Evolutionary conservation across 1,140 invertebrate species (phyloP).

Genomic region (Ceratosolen solmsi): DNA sequence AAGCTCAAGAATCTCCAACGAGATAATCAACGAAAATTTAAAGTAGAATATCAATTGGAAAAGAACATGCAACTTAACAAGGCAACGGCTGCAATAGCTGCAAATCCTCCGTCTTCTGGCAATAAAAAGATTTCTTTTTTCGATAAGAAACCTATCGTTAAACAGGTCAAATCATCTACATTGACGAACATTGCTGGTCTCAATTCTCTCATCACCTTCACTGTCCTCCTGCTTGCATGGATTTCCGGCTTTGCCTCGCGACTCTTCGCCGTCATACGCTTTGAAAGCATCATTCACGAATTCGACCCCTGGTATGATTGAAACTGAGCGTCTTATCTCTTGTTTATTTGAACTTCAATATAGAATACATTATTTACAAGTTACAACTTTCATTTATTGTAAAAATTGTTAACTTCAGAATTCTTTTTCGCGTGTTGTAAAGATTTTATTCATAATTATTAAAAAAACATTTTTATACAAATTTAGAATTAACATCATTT

Average conservation of each 20-base stretch:
- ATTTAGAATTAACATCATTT: too few relatives aligned
- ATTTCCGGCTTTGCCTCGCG: constrained; percentile 97
- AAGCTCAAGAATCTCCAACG: not conserved
- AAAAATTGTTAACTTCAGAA: too few relatives aligned
- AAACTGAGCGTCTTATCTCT: not conserved
- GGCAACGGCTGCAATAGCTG: not conserved
- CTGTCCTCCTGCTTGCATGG: constrained; percentile 94
- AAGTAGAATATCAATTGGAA: not conserved
- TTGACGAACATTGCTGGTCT: constrained; percentile 78
- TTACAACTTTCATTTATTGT: not conserved
- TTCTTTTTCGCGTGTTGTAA: too few relatives aligned
- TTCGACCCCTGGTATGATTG: constrained; percentile 96
- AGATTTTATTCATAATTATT: too few relatives aligned
- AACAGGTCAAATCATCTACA: constrained; percentile 72
- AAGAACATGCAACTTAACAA: constrained; percentile 25
- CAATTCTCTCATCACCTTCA: constrained; percentile 90
- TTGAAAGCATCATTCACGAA: constrained; percentile 99
- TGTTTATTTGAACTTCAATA: not conserved
- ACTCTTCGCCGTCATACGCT: constrained; percentile 98
- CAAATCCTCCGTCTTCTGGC: constrained; percentile 50
- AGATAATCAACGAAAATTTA: not conserved
- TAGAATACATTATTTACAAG: not conserved
- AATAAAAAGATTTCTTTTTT: constrained; percentile 66
- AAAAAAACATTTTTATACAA: too few relatives aligned
- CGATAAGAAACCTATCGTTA: constrained; percentile 66